Percentiles rank a stretch among this genome's conserved stretches.
Evolutionary conservation across 2,888 invertebrate genomes (phyloP).

Genomic region (Lithosia quadra): DNA sequence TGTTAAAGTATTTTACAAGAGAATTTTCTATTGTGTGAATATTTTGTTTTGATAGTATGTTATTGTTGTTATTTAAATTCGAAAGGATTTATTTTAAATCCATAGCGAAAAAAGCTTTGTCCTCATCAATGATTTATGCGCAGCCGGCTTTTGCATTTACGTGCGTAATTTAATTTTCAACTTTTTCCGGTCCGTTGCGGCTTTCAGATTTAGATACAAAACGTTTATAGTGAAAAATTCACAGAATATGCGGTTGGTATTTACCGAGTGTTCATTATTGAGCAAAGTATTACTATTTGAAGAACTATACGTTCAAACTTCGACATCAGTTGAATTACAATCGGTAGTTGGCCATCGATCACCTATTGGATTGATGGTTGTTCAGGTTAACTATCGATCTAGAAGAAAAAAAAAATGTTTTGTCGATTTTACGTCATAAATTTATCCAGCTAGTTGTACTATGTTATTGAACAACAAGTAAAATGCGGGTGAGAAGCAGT

Average conservation of each 20-base stretch:
- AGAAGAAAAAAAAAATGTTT: too few species aligned
- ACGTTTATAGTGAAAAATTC: not conserved
- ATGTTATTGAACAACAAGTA: too few species aligned
- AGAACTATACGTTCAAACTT: not conserved
- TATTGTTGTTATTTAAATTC: not conserved
- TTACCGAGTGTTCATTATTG: not conserved
- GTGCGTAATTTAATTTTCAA: not conserved
- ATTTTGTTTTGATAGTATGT: not conserved
- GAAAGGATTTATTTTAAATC: not conserved
- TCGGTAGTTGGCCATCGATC: too few species aligned
- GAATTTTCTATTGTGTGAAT: not conserved
- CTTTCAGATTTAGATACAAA: not conserved
- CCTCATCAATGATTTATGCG: slow-evolving; percentile 8
- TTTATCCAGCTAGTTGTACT: too few species aligned
- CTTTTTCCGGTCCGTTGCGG: slow-evolving; percentile 3
- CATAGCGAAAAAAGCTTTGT: not conserved
- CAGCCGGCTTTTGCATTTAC: slow-evolving; percentile 9
- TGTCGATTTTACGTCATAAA: too few species aligned
- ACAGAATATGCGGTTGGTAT: not conserved
- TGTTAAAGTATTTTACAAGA: not conserved
- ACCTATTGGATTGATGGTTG: too few species aligned
- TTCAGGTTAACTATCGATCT: too few species aligned
- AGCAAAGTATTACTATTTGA: not conserved
- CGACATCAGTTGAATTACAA: too few species aligned
- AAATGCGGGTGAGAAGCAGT: too few species aligned